Evolutionary conservation across 2,888 invertebrate genomes (phyloP).

Genomic region (Seira sanloemensis): DNA sequence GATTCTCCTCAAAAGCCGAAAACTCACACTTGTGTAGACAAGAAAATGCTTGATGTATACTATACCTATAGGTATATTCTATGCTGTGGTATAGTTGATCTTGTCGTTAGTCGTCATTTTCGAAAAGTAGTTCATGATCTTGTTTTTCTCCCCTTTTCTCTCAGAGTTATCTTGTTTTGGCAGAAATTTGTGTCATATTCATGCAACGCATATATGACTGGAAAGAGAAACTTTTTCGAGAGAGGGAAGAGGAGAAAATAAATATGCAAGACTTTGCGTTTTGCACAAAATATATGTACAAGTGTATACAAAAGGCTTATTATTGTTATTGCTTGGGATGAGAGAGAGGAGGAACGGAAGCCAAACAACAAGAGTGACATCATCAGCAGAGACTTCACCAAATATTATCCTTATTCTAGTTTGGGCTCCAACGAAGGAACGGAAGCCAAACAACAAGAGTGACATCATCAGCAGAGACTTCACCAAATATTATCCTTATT

Average conservation of each 20-base stretch:
- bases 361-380: constrained; percentile 14
- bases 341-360: not conserved
- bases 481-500: constrained; percentile 3
- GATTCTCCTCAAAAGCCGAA: not conserved
- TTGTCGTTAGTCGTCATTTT: constrained; percentile 8
- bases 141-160: not conserved
- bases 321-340: not conserved
- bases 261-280: not conserved
- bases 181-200: constrained; percentile 43
- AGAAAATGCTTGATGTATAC: too few species aligned
- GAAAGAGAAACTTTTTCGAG: constrained; percentile 25
- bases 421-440: not conserved
- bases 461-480: constrained; percentile 9
- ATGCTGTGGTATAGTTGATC: not conserved
- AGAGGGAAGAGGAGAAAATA: not conserved
- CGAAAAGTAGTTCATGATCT: constrained; percentile 24
- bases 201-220: constrained; percentile 45
- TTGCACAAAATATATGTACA: not conserved
- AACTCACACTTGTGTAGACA: too few species aligned
- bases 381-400: too few species aligned
- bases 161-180: constrained; percentile 2
- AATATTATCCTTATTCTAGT: constrained; percentile 1
- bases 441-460: too few species aligned
- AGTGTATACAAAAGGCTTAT: constrained; percentile 4
- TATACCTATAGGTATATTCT: not conserved